A percentile compares a stretch with the other conserved stretches of the same genome.
Conservation (phyloP, 2,113 vertebrate species). For the Ageneiosus marmoratus region DNA sequence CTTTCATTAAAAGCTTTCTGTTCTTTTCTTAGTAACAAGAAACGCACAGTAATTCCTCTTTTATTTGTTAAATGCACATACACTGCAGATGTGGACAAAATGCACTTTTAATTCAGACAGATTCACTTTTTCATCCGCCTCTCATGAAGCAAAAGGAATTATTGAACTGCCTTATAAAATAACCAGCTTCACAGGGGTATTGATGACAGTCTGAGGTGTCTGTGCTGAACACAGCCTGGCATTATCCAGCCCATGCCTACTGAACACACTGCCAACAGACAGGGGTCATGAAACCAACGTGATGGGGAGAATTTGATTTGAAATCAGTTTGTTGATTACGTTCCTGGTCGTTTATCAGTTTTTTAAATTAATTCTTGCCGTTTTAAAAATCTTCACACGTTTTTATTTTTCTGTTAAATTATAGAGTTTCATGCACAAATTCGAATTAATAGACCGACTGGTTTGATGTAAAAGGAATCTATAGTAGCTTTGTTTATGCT, state of each 20-base stretch:
- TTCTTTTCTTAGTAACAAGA: not conserved
- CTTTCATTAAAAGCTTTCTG: not conserved
- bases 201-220: not conserved
- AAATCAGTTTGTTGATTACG: not conserved
- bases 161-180: not conserved
- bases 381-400: constrained; percentile 1
- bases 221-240: not conserved
- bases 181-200: not conserved
- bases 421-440: not conserved
- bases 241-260: not conserved
- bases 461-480: not conserved
- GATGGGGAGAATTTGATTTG: not conserved
- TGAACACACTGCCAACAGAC: not conserved
- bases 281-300: not conserved
- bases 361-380: not conserved
- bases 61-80: not conserved
- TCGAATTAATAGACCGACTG: not conserved
- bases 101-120: too few relatives aligned
- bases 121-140: not conserved
- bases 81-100: not conserved
- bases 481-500: not conserved
- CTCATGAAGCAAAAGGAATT: not conserved
- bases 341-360: not conserved
- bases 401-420: not conserved
- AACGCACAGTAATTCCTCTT: not conserved